phyloP scores from a whole-genome alignment of 2,888 invertebrate species.

The Hemicrepidius hirtus region DNA sequence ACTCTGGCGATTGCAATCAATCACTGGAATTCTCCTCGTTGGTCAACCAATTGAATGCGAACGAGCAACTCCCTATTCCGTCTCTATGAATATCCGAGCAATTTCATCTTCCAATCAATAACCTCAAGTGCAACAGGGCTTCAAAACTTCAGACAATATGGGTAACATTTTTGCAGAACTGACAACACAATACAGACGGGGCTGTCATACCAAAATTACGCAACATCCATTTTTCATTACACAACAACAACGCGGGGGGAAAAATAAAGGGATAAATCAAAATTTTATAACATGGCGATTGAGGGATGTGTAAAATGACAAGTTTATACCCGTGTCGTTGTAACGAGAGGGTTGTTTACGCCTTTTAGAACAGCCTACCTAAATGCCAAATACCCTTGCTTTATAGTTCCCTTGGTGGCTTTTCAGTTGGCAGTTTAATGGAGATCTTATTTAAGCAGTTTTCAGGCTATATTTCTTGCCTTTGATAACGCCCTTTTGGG shows the following conservation, averaged over 20 bases:
- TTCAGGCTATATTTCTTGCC: constrained; percentile 11
- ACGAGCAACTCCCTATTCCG: constrained; percentile 11
- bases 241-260: not conserved
- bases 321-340: constrained; percentile 6
- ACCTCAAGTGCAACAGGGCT: constrained; percentile 23
- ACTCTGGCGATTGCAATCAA: constrained; percentile 32
- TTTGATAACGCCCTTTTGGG: not conserved
- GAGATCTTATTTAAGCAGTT: constrained; percentile 15
- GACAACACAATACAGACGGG: constrained; percentile 25
- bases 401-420: constrained; percentile 18
- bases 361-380: constrained; percentile 12
- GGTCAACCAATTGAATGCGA: constrained; percentile 32
- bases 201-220: constrained; percentile 11
- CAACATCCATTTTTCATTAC: constrained; percentile 23
- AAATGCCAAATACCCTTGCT: constrained; percentile 12
- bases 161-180: constrained; percentile 7
- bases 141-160: not conserved
- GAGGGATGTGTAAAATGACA: constrained; percentile 25
- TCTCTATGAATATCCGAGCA: constrained; percentile 13
- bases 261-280: constrained; percentile 27
- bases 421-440: constrained; percentile 21
- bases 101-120: constrained; percentile 25
- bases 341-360: constrained; percentile 6
- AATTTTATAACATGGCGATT: constrained; percentile 1
- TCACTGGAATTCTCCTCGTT: constrained; percentile 33